phyloP scores from a whole-genome alignment of 2,888 invertebrate species.

The Sinhomidia bicolor region DNA sequence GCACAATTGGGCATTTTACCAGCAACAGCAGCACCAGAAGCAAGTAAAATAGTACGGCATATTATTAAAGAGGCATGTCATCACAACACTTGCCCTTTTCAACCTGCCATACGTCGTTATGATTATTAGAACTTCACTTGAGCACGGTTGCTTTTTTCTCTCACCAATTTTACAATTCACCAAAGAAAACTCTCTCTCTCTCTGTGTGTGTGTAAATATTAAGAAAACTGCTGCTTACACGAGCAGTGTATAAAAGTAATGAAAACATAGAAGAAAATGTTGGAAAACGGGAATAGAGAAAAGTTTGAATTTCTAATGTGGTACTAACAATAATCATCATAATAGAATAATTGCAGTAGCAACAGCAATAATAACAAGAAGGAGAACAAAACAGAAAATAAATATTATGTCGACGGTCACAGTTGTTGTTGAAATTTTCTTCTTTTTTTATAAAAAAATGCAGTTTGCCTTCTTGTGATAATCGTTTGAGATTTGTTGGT shows the following conservation, averaged over 20 bases:
- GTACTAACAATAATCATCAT: slow-evolving; percentile 46
- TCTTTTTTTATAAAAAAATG: background rate
- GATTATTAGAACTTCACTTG: too few relatives aligned
- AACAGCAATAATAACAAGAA: background rate
- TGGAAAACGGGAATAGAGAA: background rate
- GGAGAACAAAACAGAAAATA: background rate
- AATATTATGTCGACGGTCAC: background rate
- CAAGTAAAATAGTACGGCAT: background rate
- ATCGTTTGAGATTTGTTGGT: slow-evolving; percentile 13
- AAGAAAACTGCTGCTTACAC: background rate
- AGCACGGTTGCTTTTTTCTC: background rate
- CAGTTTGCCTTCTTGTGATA: slow-evolving; percentile 19
- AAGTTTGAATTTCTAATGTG: slow-evolving; percentile 60
- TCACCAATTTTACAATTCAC: background rate
- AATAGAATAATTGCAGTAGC: slow-evolving; percentile 27
- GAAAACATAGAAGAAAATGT: background rate
- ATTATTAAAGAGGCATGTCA: slow-evolving; percentile 10
- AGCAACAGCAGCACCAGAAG: background rate
- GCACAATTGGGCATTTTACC: slow-evolving; percentile 6
- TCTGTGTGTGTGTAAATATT: too few relatives aligned
- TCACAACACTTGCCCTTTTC: slow-evolving; percentile 31
- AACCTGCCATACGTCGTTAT: background rate
- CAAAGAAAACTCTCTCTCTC: background rate
- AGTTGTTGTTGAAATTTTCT: background rate
- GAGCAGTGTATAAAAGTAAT: background rate